A percentile compares a stretch with the other conserved stretches of the same genome.
These are phyloP conservation scores for Palaemon carinicauda DNA, from an alignment of 1,140 invertebrate species.

Conservation along the genomic window DNA sequence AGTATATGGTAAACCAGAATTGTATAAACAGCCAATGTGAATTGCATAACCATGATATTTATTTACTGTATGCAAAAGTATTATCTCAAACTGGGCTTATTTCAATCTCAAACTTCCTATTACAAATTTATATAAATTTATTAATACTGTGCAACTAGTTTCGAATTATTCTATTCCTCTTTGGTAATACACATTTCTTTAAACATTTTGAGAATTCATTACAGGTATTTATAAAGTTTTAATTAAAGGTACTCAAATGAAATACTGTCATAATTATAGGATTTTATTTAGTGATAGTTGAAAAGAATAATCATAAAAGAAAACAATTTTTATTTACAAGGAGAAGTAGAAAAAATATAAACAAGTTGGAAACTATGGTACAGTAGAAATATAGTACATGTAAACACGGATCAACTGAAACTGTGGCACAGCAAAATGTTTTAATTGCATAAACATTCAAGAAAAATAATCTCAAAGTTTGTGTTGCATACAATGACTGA, in stretches of 20 bases:
- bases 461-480: not conserved
- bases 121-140: too few relatives aligned
- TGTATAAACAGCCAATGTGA: too few relatives aligned
- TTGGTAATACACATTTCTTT: too few relatives aligned
- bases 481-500: constrained; percentile 12
- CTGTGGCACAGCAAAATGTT: constrained; percentile 45
- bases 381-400: not conserved
- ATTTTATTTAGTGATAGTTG: constrained; percentile 34
- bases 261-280: not conserved
- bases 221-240: not conserved
- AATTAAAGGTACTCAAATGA: not conserved
- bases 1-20: too few relatives aligned
- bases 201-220: not conserved
- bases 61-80: too few relatives aligned
- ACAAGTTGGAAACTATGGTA: constrained; percentile 28
- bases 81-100: too few relatives aligned
- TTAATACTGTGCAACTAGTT: too few relatives aligned
- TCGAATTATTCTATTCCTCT: too few relatives aligned
- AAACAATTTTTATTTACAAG: constrained; percentile 36
- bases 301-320: constrained; percentile 27
- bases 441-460: constrained; percentile 18
- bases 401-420: constrained; percentile 38
- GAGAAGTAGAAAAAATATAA: constrained; percentile 36
- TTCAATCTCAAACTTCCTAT: too few relatives aligned
- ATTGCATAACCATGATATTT: too few relatives aligned